phyloP scores from a whole-genome alignment of 2,888 invertebrate genomes.

The Drosophila mulleri region DNA sequence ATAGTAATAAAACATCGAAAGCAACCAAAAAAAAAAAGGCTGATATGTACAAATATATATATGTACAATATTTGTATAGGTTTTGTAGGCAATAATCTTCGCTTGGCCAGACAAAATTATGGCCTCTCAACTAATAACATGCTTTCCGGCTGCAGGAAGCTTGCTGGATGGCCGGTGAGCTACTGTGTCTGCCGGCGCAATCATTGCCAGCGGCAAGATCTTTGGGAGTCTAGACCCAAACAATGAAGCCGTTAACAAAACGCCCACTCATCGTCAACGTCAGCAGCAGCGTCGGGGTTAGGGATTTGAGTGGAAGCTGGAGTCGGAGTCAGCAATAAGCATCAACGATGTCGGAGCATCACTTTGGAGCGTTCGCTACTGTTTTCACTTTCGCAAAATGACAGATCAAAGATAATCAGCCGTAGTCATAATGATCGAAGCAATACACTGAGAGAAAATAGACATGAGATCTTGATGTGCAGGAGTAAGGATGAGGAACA shows the following conservation, averaged over 20 bases:
- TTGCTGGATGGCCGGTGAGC: slow-evolving; percentile 21
- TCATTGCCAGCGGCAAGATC: slow-evolving; percentile 32
- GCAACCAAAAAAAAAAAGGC: not conserved
- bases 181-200: slow-evolving; percentile 54
- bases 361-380: slow-evolving; percentile 46
- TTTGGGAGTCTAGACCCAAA: slow-evolving; percentile 30
- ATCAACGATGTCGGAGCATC: slow-evolving; percentile 19
- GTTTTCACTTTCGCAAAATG: slow-evolving; percentile 71
- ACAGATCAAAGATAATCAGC: slow-evolving; percentile 71
- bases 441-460: slow-evolving; percentile 6
- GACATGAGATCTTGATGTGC: not conserved
- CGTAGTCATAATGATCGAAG: slow-evolving; percentile 57
- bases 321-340: slow-evolving; percentile 1
- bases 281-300: not conserved
- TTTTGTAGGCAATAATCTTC: slow-evolving; percentile 41
- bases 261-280: slow-evolving; percentile 70
- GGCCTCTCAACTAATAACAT: slow-evolving; percentile 60
- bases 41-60: not conserved
- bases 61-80: slow-evolving; percentile 35
- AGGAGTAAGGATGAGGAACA: not conserved
- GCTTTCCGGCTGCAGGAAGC: slow-evolving; percentile 63
- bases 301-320: no score
- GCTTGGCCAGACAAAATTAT: slow-evolving; percentile 43
- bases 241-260: slow-evolving; percentile 60
- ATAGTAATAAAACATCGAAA: slow-evolving; percentile 55